A percentile compares a stretch with the other conserved stretches of the same genome.
phyloP scores from a whole-genome alignment of 2,797 vertebrate genomes.

The Coluber constrictor region DNA sequence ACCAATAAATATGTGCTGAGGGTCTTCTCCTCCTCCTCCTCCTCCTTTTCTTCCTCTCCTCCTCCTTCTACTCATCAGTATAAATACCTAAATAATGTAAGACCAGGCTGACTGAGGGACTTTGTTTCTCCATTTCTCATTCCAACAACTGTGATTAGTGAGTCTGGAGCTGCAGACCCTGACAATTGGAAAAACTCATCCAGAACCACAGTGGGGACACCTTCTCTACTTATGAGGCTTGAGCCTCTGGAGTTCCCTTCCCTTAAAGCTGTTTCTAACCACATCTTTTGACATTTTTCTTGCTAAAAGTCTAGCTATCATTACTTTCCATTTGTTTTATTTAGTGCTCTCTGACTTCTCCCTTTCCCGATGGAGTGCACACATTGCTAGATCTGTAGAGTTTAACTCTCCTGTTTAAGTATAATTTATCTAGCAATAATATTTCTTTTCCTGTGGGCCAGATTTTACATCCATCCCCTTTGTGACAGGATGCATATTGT shows the following conservation, averaged over 20 bases:
- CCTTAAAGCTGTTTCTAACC: background rate
- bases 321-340: constrained; percentile 18
- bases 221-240: constrained; percentile 25
- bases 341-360: constrained; percentile 11
- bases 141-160: constrained; percentile 3
- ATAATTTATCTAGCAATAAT: background rate
- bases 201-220: background rate
- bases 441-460: background rate
- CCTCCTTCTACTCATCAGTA: constrained; percentile 25
- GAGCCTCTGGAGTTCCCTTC: background rate
- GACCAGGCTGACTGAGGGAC: background rate
- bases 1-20: constrained; percentile 45
- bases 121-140: constrained; percentile 12
- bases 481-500: background rate
- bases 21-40: constrained; percentile 26
- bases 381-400: background rate
- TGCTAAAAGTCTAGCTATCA: background rate
- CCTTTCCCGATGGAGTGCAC: background rate
- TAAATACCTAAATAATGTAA: constrained; percentile 33
- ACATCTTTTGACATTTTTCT: background rate
- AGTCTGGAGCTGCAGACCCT: constrained; percentile 5
- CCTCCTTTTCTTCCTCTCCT: background rate
- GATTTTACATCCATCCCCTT: background rate
- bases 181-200: background rate
- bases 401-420: constrained; percentile 12